These are phyloP conservation scores for Pseudanteris insignis DNA, from an alignment of 2,888 invertebrate species.

Conservation along the genomic window DNA sequence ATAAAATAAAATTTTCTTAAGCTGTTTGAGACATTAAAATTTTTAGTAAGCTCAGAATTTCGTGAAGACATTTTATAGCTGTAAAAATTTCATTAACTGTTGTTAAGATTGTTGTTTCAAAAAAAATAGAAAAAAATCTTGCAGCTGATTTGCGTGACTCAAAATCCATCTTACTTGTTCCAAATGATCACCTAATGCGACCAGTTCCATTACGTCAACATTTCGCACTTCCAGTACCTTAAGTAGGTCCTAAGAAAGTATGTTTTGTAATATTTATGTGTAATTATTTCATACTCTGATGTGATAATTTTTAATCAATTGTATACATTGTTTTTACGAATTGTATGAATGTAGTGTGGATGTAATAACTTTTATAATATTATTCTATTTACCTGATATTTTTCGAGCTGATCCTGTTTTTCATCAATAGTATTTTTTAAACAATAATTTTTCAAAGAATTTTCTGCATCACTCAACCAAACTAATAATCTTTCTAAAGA, in stretches of 20 bases:
- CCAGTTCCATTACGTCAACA: conserved; percentile 78
- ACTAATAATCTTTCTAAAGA: conserved; percentile 82
- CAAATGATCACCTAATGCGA: conserved; percentile 80
- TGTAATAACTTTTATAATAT: too few relatives aligned
- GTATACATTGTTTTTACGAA: too few relatives aligned
- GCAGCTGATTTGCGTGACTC: conserved; percentile 9
- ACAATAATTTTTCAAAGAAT: conserved; percentile 83
- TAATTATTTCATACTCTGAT: too few relatives aligned
- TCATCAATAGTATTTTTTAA: conserved; percentile 87
- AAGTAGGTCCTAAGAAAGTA: conserved; percentile 76
- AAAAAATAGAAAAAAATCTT: too few relatives aligned
- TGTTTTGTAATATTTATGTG: conserved; percentile 53
- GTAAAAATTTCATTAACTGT: too few relatives aligned
- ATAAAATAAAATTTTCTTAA: too few relatives aligned
- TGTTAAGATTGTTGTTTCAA: too few relatives aligned
- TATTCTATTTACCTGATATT: conserved; percentile 90
- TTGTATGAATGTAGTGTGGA: too few relatives aligned
- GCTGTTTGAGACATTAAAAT: too few relatives aligned
- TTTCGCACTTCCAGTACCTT: conserved; percentile 78
- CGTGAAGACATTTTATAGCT: too few relatives aligned
- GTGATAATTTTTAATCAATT: too few relatives aligned
- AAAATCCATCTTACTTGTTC: conserved; percentile 78
- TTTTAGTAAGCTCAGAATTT: too few relatives aligned
- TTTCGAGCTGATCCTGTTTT: conserved; percentile 88
- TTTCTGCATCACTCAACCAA: conserved; percentile 89